A percentile compares a stretch with the other conserved stretches of the same genome.
Conservation (phyloP, 2,113 vertebrate genomes). For the Aix galericulata region DNA sequence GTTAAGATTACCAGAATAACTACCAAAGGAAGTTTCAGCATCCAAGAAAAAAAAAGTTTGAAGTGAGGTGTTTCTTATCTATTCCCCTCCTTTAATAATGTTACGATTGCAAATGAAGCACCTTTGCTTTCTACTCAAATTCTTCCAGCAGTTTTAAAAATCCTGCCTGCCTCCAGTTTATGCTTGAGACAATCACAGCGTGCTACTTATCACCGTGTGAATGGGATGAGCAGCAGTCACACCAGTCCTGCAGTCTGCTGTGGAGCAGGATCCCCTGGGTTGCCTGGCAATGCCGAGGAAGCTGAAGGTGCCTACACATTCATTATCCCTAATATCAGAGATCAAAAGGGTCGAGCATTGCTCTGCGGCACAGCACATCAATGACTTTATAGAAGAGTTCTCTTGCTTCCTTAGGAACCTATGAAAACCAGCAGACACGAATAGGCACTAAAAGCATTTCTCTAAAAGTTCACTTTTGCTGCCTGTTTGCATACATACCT, state of each 20-base stretch:
- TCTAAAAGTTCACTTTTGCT: conserved; percentile 28
- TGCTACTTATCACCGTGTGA: not conserved
- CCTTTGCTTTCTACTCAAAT: not conserved
- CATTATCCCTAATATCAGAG: not conserved
- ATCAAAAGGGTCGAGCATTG: not conserved
- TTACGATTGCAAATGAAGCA: not conserved
- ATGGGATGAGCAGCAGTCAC: not conserved
- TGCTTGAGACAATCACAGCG: not conserved
- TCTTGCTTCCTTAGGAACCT: not conserved
- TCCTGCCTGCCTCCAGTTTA: not conserved
- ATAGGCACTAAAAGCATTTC: conserved; percentile 37
- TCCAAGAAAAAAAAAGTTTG: not conserved
- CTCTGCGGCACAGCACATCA: not conserved
- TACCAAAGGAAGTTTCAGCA: not conserved
- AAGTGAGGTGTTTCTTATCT: not conserved
- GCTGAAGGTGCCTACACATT: not conserved
- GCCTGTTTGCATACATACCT: not conserved
- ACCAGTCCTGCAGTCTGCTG: not conserved
- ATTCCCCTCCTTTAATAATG: not conserved
- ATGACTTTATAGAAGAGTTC: conserved; percentile 20
- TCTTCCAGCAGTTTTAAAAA: not conserved
- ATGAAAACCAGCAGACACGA: conserved; percentile 6
- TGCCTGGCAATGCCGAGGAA: not conserved
- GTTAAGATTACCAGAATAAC: not conserved
- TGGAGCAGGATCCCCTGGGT: not conserved